Conservation (phyloP, 92 coral and sea anemone species). For the Parazoanthus darwini region DNA sequence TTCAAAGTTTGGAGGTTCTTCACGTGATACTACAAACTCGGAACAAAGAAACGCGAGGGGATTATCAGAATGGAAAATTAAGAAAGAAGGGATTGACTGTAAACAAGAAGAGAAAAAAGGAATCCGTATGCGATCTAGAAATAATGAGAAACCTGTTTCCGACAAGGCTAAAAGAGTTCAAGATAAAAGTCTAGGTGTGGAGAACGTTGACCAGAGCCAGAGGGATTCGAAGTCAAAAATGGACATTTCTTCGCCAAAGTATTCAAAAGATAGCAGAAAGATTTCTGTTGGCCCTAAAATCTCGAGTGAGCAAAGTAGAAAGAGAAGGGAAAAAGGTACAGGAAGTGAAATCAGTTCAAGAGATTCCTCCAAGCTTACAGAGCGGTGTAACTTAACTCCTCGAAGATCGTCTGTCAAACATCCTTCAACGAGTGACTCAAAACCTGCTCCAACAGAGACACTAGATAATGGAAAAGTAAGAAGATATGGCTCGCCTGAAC, state of each 20-base stretch:
- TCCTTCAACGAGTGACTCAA: not conserved
- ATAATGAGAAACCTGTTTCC: not conserved
- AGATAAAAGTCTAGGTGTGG: not conserved
- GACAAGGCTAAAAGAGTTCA: not conserved
- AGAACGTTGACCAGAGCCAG: not conserved
- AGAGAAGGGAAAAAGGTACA: not conserved
- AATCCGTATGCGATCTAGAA: not conserved
- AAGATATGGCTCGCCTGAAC: not conserved
- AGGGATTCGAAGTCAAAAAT: not conserved
- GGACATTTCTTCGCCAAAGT: not conserved
- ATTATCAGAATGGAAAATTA: not conserved
- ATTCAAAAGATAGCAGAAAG: not conserved
- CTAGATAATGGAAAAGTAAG: not conserved
- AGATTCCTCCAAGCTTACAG: not conserved
- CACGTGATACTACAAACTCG: not conserved
- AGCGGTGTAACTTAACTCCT: not conserved
- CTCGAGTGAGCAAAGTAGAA: conserved; percentile 1
- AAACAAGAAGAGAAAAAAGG: not conserved
- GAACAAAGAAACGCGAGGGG: not conserved
- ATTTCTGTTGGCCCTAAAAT: not conserved
- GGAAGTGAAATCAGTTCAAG: not conserved
- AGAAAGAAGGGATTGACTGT: not conserved
- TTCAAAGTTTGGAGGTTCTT: not conserved
- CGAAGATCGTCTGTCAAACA: not conserved
- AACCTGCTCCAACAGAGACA: not conserved